These are phyloP conservation scores for Schizotus pectinicornis DNA, from an alignment of 2,888 invertebrate genomes.

Conservation along the genomic window DNA sequence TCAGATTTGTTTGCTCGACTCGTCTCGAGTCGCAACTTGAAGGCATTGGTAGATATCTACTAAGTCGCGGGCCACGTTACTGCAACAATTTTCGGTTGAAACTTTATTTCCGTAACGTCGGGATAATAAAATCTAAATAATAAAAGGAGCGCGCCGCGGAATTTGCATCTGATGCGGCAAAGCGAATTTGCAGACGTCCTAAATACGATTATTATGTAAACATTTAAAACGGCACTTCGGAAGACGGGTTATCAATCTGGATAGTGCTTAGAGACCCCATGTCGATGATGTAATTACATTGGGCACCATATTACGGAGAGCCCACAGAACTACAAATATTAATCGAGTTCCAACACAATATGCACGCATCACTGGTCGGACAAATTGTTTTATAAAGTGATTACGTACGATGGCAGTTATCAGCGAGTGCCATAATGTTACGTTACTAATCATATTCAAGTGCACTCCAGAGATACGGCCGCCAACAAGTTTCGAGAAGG, in stretches of 20 bases:
- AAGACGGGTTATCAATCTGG: no score
- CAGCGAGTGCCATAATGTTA: constrained; percentile 53
- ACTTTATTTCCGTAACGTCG: constrained; percentile 16
- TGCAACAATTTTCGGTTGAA: constrained; percentile 9
- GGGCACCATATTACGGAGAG: constrained; percentile 44
- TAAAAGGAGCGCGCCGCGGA: constrained; percentile 10
- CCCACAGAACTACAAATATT: constrained; percentile 57
- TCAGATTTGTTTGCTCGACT: constrained; percentile 19
- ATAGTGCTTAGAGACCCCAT: constrained; percentile 3
- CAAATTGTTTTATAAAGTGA: constrained; percentile 84
- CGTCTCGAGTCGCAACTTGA: background rate
- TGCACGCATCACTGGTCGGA: constrained; percentile 74
- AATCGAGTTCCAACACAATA: constrained; percentile 61
- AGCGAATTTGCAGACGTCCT: constrained; percentile 11
- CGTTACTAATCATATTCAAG: constrained; percentile 49
- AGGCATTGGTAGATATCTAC: constrained; percentile 2
- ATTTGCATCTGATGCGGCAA: constrained; percentile 25
- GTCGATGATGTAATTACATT: constrained; percentile 40
- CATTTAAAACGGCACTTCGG: no score
- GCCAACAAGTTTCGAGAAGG: constrained; percentile 32
- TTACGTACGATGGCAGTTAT: constrained; percentile 67
- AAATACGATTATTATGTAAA: no score
- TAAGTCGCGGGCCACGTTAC: constrained; percentile 13
- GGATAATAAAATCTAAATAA: constrained; percentile 29
- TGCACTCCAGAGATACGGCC: constrained; percentile 46